Evolutionary conservation across 2,113 vertebrate genomes (phyloP).

Genomic region (Emydura subglobosa): DNA sequence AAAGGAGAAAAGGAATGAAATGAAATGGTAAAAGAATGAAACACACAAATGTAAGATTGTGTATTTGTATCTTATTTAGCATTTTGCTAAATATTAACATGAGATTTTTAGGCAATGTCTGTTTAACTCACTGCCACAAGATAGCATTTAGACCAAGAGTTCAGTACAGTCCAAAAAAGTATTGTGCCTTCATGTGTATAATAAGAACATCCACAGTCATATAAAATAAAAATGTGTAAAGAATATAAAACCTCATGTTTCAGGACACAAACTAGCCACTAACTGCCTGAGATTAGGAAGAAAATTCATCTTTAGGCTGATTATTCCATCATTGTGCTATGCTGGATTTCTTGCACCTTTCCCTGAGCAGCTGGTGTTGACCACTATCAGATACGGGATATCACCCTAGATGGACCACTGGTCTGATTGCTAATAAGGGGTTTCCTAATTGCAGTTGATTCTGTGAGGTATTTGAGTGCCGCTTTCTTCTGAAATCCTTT

Average conservation of each 20-base stretch:
- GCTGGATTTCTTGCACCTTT: background rate
- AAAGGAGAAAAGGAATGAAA: background rate
- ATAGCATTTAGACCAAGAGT: background rate
- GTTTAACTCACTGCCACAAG: background rate
- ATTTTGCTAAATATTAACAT: background rate
- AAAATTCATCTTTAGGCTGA: background rate
- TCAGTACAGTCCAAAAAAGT: background rate
- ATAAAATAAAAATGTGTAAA: background rate
- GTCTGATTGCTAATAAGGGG: background rate
- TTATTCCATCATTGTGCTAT: background rate
- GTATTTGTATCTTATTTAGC: background rate
- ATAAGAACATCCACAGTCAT: background rate
- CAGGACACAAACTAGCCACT: background rate
- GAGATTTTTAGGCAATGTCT: background rate
- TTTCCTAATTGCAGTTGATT: background rate
- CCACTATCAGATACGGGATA: background rate
- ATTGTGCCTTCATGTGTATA: background rate
- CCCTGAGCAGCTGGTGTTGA: background rate
- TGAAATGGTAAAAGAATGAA: background rate
- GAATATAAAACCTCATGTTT: background rate
- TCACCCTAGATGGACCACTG: background rate
- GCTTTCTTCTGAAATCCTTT: background rate
- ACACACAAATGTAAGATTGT: accelerated
- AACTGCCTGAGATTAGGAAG: background rate
- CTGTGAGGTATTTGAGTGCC: background rate